Conservation (phyloP, 2,888 invertebrate species). For the Drosophila dives region DNA sequence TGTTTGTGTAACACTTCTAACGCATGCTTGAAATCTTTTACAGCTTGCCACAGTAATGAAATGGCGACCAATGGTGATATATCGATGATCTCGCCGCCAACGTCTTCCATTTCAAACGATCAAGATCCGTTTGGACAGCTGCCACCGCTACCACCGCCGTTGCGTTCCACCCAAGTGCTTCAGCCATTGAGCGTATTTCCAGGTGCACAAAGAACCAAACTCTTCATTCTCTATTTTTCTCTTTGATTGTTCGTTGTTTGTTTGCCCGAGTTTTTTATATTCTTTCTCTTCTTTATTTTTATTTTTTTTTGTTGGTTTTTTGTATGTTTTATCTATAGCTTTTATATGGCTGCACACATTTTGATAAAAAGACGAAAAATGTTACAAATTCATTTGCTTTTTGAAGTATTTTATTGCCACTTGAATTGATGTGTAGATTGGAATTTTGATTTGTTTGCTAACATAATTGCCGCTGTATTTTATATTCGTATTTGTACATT, state of each 20-base stretch:
- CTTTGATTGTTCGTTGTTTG: conserved; percentile 41
- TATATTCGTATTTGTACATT: conserved; percentile 23
- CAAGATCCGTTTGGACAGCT: conserved; percentile 85
- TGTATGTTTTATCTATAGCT: conserved; percentile 21
- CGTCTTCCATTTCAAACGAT: conserved; percentile 86
- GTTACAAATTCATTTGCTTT: conserved; percentile 43
- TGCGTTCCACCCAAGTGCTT: conserved; percentile 85
- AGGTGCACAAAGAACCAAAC: conserved; percentile 75
- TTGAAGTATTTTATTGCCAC: conserved; percentile 58
- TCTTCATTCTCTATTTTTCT: conserved; percentile 8
- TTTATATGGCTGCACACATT: conserved; percentile 48
- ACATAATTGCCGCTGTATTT: conserved; percentile 55
- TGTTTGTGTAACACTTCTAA: conserved; percentile 32
- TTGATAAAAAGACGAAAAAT: not conserved
- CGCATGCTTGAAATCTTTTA: conserved; percentile 34
- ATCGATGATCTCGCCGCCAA: conserved; percentile 86
- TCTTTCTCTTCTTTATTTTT: conserved; percentile 25
- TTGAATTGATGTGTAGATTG: conserved; percentile 77
- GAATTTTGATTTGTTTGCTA: conserved; percentile 54
- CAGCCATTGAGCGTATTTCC: conserved; percentile 85
- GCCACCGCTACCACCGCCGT: conserved; percentile 85
- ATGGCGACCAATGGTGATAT: conserved; percentile 85
- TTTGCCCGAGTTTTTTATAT: conserved; percentile 44
- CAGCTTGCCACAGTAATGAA: conserved; percentile 85
- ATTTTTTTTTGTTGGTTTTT: conserved; percentile 14